phyloP scores from a whole-genome alignment of 2,797 vertebrate species.

The Xiphorhynchus erythropygius region DNA sequence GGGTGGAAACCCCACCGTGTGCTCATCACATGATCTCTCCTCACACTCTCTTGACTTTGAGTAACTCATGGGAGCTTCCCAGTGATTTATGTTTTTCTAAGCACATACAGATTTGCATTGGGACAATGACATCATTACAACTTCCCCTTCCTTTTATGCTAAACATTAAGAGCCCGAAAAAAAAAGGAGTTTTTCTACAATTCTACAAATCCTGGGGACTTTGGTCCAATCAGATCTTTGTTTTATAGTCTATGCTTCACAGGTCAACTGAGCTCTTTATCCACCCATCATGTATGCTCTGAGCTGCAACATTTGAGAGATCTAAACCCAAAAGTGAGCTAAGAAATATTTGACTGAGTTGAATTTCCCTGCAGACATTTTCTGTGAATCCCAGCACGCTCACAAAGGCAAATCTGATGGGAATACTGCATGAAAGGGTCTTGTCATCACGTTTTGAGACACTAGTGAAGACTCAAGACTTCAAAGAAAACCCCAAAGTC shows the following conservation, averaged over 20 bases:
- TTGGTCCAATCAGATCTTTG: not conserved
- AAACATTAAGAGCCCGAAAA: not conserved
- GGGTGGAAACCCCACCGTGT: fast-evolving
- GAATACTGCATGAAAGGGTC: not conserved
- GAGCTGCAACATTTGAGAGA: not conserved
- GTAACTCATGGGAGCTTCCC: not conserved
- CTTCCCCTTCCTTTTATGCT: not conserved
- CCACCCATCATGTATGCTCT: not conserved
- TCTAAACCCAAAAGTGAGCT: not conserved
- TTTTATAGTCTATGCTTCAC: not conserved
- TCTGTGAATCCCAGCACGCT: not conserved
- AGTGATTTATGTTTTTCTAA: not conserved
- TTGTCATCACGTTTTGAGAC: not conserved
- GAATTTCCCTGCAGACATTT: not conserved
- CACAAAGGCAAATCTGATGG: not conserved
- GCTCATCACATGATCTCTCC: fast-evolving
- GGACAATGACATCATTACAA: not conserved
- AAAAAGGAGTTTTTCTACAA: not conserved
- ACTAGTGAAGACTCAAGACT: not conserved
- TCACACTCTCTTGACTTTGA: not conserved
- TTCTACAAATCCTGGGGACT: not conserved
- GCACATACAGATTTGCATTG: fast-evolving
- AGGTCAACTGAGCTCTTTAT: not conserved
- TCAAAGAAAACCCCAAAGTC: not conserved
- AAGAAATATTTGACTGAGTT: not conserved